Percentiles rank a stretch among this genome's conserved stretches.
phyloP scores from a whole-genome alignment of 2,797 vertebrate species.

The Bovichtus diacanthus region DNA sequence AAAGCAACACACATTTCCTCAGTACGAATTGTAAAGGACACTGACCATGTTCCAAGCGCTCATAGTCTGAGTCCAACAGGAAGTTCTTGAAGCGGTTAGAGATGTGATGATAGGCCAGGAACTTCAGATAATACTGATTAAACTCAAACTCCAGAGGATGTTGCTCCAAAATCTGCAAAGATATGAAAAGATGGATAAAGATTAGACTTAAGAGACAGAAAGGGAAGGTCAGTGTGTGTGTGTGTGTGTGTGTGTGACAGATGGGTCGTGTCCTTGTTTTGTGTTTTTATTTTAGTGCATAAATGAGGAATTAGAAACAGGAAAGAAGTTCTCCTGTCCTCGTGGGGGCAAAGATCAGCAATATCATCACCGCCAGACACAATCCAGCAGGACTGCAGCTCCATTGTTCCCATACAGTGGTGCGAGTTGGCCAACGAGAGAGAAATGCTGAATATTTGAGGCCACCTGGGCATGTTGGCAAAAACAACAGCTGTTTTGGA shows the following conservation, averaged over 20 bases:
- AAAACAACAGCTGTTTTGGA: slow-evolving; percentile 96
- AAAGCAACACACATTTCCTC: slow-evolving; percentile 5
- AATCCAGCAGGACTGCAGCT: slow-evolving; percentile 52
- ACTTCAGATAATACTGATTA: slow-evolving; percentile 98
- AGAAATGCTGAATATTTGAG: slow-evolving; percentile 71
- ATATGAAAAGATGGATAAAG: slow-evolving; percentile 50
- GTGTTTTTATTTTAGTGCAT: slow-evolving; percentile 47
- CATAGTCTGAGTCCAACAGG: slow-evolving; percentile 98
- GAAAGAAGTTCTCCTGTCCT: slow-evolving; percentile 76
- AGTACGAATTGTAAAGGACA: slow-evolving; percentile 53
- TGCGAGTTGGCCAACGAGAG: slow-evolving; percentile 61
- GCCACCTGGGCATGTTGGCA: slow-evolving; percentile 95
- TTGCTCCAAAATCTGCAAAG: slow-evolving; percentile 92
- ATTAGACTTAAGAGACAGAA: slow-evolving; percentile 14
- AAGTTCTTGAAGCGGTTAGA: slow-evolving; percentile 99
- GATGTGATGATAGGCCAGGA: slow-evolving; percentile 97
- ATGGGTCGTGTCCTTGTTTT: slow-evolving; percentile 41
- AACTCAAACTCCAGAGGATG: slow-evolving; percentile 98
- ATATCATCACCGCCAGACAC: slow-evolving; percentile 76
- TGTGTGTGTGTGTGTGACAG: slow-evolving; percentile 38
- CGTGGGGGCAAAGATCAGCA: slow-evolving; percentile 65
- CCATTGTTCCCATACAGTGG: slow-evolving; percentile 72
- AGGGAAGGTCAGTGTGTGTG: slow-evolving; percentile 35
- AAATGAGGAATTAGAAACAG: slow-evolving; percentile 63
- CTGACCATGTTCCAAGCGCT: slow-evolving; percentile 97